Conservation (phyloP, 2,113 vertebrate species). For the Murina feae region DNA sequence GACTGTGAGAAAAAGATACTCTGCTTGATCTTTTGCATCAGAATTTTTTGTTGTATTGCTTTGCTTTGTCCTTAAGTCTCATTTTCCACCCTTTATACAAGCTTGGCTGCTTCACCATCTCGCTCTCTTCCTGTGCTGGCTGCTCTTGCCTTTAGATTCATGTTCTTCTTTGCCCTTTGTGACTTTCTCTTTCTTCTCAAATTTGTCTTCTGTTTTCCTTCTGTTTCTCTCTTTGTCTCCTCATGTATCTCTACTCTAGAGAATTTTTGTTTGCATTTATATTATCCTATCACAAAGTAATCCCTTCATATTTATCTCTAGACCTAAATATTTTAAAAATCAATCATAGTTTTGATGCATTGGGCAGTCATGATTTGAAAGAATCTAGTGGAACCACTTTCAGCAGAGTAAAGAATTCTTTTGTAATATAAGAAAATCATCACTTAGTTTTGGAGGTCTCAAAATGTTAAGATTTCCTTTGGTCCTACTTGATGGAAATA, state of each 20-base stretch:
- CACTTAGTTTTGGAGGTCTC: background rate
- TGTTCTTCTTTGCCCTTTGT: background rate
- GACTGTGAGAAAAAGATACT: background rate
- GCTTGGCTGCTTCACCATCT: background rate
- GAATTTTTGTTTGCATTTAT: slow-evolving; percentile 8
- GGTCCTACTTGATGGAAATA: background rate
- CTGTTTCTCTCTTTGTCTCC: background rate
- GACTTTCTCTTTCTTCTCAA: background rate
- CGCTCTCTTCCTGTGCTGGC: background rate
- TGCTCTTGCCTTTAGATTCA: background rate
- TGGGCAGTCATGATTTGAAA: background rate
- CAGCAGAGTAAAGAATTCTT: background rate
- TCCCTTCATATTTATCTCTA: background rate
- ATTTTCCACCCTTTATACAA: background rate
- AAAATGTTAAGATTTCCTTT: background rate
- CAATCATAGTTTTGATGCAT: background rate
- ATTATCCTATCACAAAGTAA: background rate
- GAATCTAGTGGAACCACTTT: background rate
- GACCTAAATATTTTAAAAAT: background rate
- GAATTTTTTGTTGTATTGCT: background rate
- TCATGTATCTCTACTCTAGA: background rate
- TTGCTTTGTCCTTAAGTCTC: background rate
- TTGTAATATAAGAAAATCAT: background rate
- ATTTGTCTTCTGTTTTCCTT: background rate
- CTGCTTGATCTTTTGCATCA: background rate